Base-by-base conservation (phyloP, 1,140 invertebrate genomes). In the Druon quercuslanigerum region DNA sequence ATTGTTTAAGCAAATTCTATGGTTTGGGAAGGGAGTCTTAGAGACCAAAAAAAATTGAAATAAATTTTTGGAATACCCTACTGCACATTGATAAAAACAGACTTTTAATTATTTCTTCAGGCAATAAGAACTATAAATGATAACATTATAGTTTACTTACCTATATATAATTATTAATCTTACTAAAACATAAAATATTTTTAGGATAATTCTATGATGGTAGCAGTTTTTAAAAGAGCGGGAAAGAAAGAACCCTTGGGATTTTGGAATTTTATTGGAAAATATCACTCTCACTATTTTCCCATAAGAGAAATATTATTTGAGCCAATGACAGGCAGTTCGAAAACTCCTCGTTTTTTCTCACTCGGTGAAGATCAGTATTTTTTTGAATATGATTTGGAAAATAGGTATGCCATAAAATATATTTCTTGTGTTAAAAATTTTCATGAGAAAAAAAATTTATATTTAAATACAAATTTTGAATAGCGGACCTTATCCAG, bases 341-440 rank as follows among this genome's bases (percentile, higher is more conserved):
- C 78, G 51, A 84, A 83, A 3, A 85, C 84, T 14, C 92, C 91
- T 40, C 91, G 92, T 25, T 83, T 95, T 0, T 87, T 93, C 33
- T 93, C 94, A 0, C 82, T 95, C n/a, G 94, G 93, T 3, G 84
- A 90, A 46, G 94, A 95, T 82, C 80, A 92, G n/a, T 86, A 92
- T n/a, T 86, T 96, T 87, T 92, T 95, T 16, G 94, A 95, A 88
- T 96, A 96, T 83, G 93, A 95, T 81, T 89, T 95, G 52, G 91
- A 92, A 14, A 87, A 90, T n/a, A 93, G 92, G 90, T 92, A 83
- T 17, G 7, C 17, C 20, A 56, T 2, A 56, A 56, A 85, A 89
- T 20, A 86, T 85, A 33, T 87, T 83, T 71, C 76, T 91, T 51
- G 86, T 89, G 78, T 7, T 33, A 40, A 56, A 25, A 57, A 74